Evolutionary conservation across 2,888 invertebrate species (phyloP).

Genomic region (Cynaeus angustus): DNA sequence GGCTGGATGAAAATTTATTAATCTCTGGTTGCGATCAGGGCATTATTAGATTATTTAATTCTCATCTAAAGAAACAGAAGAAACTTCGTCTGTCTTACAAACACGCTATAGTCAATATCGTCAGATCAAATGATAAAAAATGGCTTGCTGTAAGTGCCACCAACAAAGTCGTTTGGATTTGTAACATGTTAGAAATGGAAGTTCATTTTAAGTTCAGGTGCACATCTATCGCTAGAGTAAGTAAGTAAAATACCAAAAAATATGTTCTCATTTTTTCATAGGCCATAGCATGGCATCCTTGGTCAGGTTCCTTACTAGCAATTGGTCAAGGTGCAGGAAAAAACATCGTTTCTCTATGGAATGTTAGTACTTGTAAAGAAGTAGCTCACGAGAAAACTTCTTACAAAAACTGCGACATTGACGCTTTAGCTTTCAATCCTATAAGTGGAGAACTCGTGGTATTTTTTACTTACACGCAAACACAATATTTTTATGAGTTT

Average conservation of each 20-base stretch:
- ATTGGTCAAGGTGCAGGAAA: neutral
- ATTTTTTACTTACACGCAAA: too few relatives aligned
- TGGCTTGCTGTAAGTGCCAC: constrained; percentile 12
- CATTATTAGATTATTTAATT: neutral
- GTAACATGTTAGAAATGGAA: neutral
- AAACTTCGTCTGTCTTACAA: neutral
- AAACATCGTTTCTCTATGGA: constrained; percentile 3
- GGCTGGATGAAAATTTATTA: neutral
- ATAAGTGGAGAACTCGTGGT: constrained; percentile 35
- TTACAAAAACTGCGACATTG: constrained; percentile 2
- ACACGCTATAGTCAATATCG: constrained; percentile 16
- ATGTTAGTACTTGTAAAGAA: constrained; percentile 11
- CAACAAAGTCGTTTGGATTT: constrained; percentile 15
- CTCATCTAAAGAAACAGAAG: neutral
- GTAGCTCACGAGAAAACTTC: constrained; percentile 7
- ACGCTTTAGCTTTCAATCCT: constrained; percentile 29
- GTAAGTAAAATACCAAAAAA: too few relatives aligned
- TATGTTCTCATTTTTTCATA: too few relatives aligned
- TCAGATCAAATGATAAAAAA: constrained; percentile 14
- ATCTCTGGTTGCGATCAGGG: constrained; percentile 16
- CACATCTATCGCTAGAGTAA: constrained; percentile 4
- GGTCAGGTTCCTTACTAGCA: constrained; percentile 21
- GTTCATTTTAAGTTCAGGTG: neutral
- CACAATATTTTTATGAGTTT: neutral
- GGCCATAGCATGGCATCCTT: constrained; percentile 45